These are phyloP conservation scores for Propithecus perrieri DNA, from an alignment of 2,797 vertebrate genomes.

Conservation along the genomic window DNA sequence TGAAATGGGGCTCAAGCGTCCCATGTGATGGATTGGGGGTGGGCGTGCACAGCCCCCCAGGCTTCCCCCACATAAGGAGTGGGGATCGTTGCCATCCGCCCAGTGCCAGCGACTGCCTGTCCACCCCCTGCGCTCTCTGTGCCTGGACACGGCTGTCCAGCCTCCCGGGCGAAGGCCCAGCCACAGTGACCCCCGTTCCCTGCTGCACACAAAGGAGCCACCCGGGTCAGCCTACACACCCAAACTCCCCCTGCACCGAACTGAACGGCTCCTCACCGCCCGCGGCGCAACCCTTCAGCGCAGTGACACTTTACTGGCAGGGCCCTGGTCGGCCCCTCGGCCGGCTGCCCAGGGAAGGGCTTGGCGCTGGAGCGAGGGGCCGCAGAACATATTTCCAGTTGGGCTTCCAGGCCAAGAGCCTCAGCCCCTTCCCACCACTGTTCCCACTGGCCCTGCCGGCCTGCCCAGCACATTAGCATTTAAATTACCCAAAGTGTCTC, in stretches of 20 bases:
- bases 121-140: background rate
- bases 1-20: background rate
- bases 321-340: background rate
- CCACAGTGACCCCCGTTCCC: background rate
- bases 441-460: constrained; percentile 47
- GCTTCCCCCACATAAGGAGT: background rate
- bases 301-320: constrained; percentile 62
- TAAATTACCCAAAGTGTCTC: constrained; percentile 81
- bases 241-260: background rate
- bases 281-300: background rate
- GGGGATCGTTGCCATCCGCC: background rate
- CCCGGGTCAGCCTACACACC: constrained; percentile 43
- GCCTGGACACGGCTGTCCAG: background rate
- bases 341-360: constrained; percentile 53
- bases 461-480: constrained; percentile 83
- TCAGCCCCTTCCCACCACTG: constrained; percentile 75
- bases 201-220: background rate
- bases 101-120: background rate
- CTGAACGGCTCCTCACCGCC: background rate
- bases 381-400: constrained; percentile 75
- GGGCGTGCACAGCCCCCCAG: background rate
- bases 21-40: background rate
- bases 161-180: constrained; percentile 36
- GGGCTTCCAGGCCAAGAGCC: constrained; percentile 58
- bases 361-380: constrained; percentile 64